These are phyloP conservation scores for Halichondria panicea DNA, from an alignment of 37 sponge, comb jelly and placozoan species.

Conservation along the genomic window DNA sequence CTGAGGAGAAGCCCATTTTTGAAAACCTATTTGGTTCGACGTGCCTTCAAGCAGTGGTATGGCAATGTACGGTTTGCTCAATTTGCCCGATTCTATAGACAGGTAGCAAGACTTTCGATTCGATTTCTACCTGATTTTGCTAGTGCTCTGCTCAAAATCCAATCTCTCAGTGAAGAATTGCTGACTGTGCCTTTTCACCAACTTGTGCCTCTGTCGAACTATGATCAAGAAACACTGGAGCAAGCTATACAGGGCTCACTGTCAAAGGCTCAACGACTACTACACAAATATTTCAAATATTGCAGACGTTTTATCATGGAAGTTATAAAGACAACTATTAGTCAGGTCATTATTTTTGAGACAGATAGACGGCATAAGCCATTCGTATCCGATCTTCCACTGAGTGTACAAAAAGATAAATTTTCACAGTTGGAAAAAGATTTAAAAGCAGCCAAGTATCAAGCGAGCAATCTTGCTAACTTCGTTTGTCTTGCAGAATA, in stretches of 20 bases:
- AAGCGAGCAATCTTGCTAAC: conserved; percentile 18
- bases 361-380: conserved; percentile 24
- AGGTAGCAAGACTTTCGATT: conserved; percentile 5
- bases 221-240: conserved; percentile 8
- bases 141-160: conserved; percentile 38
- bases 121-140: conserved; percentile 43
- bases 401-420: conserved; percentile 56
- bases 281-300: conserved; percentile 61
- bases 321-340: conserved; percentile 3
- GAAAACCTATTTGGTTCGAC: conserved; percentile 39
- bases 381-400: conserved; percentile 65
- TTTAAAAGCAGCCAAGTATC: conserved; percentile 23
- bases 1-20: conserved; percentile 64
- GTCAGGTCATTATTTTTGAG: conserved; percentile 18
- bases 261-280: conserved; percentile 8
- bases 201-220: conserved; percentile 23
- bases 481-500: conserved; percentile 46
- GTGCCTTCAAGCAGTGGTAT: conserved; percentile 61
- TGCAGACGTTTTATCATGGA: conserved; percentile 41
- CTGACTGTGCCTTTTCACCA: conserved; percentile 31
- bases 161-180: conserved; percentile 49
- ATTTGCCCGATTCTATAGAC: conserved; percentile 12
- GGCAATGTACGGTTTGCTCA: conserved; percentile 25
- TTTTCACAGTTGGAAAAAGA: conserved; percentile 27
- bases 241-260: background rate